These are phyloP conservation scores for Danio tinwini DNA, from an alignment of 2,797 vertebrate species.

Conservation along the genomic window DNA sequence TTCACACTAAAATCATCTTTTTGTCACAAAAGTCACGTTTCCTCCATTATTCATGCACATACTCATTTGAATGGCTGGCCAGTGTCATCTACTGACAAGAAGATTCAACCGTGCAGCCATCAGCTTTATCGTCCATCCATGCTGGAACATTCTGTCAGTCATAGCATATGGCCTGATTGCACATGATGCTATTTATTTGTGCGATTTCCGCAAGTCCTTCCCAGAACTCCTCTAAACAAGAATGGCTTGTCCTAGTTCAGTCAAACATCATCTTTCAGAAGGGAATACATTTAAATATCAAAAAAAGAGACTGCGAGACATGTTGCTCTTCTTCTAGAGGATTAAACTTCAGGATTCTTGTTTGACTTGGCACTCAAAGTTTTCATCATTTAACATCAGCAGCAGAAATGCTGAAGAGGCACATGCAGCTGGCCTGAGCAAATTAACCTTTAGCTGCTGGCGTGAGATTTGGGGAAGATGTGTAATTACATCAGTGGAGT, in stretches of 20 bases:
- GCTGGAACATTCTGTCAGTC: constrained; percentile 37
- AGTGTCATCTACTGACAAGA: constrained; percentile 31
- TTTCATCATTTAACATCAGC: constrained; percentile 35
- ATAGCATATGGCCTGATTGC: constrained; percentile 26
- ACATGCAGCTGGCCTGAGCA: constrained; percentile 4
- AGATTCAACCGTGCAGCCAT: constrained; percentile 20
- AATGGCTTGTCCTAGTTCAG: constrained; percentile 55
- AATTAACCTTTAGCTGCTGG: constrained; percentile 42
- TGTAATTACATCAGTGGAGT: constrained; percentile 15
- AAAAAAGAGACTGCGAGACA: constrained; percentile 17
- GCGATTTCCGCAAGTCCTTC: constrained; percentile 47
- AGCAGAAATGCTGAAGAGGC: constrained; percentile 33
- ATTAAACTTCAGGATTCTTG: constrained; percentile 20
- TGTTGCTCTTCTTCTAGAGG: constrained; percentile 25
- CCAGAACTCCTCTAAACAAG: constrained; percentile 41
- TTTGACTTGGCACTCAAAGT: constrained; percentile 33
- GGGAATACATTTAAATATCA: constrained; percentile 46
- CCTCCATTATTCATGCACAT: constrained; percentile 32
- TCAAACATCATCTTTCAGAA: constrained; percentile 47
- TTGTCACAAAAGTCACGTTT: constrained; percentile 34
- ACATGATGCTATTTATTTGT: constrained; percentile 47
- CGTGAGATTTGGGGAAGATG: constrained; percentile 16
- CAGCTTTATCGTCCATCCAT: constrained; percentile 32
- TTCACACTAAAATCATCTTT: constrained; percentile 28
- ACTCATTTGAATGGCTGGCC: constrained; percentile 15